phyloP scores from a whole-genome alignment of 2,797 vertebrate species.

The Microtus obscurus region DNA sequence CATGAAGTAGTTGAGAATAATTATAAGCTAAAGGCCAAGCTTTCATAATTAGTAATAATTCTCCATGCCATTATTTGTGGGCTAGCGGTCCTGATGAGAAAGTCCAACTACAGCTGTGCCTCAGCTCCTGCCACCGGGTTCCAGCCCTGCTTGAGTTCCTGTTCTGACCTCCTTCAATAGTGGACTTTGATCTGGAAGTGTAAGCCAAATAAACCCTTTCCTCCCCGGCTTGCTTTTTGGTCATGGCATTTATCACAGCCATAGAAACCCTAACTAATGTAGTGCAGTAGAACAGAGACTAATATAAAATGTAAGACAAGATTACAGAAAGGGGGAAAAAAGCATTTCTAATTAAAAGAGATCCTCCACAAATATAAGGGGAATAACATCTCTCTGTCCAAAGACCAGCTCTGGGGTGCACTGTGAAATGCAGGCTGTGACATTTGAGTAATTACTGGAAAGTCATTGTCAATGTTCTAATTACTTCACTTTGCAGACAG shows the following conservation, averaged over 20 bases:
- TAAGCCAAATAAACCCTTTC: background rate
- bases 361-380: conserved; percentile 7
- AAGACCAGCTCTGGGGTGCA: conserved; percentile 1
- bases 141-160: background rate
- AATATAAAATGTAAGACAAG: background rate
- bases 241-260: background rate
- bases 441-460: conserved; percentile 79
- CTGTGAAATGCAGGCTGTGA: conserved; percentile 74
- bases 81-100: background rate
- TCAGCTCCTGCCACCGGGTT: background rate
- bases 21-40: background rate
- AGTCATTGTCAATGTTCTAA: conserved; percentile 70
- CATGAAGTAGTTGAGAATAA: background rate
- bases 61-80: background rate
- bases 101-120: background rate
- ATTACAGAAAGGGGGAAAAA: conserved; percentile 32
- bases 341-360: background rate
- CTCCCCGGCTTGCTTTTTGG: too few species aligned
- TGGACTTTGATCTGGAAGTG: background rate
- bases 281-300: background rate
- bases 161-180: background rate
- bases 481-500: conserved; percentile 74
- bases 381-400: conserved; percentile 73
- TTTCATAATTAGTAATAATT: background rate
- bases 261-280: background rate